phyloP scores from a whole-genome alignment of 2,797 vertebrate species.

The Paguma larvata region DNA sequence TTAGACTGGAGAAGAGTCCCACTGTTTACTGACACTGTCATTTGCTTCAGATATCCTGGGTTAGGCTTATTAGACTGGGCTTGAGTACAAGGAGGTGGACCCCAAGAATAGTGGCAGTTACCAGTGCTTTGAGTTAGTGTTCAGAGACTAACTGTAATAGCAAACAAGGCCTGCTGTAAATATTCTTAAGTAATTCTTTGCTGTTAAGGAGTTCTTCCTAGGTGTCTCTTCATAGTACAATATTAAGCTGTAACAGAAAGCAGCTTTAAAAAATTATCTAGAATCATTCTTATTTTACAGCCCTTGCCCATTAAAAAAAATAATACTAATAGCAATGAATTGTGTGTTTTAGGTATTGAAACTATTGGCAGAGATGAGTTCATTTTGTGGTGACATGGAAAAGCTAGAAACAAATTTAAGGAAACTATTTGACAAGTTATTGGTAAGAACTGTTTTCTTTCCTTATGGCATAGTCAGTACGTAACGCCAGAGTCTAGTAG shows the following conservation, averaged over 20 bases:
- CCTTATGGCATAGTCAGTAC: neutral
- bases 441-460: slow-evolving; percentile 91
- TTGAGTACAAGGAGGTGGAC: neutral
- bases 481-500: neutral
- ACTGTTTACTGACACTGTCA: neutral
- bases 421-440: slow-evolving; percentile 97
- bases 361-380: slow-evolving; percentile 99
- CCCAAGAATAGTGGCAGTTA: neutral
- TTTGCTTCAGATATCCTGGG: slow-evolving; percentile 8
- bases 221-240: neutral
- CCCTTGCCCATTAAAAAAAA: slow-evolving; percentile 38
- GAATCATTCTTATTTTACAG: slow-evolving; percentile 26
- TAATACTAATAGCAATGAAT: slow-evolving; percentile 59
- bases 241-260: neutral
- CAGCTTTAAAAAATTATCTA: slow-evolving; percentile 15
- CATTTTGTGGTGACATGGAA: slow-evolving; percentile 99
- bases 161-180: neutral
- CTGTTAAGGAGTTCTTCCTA: slow-evolving; percentile 6
- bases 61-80: neutral
- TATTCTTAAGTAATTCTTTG: neutral
- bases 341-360: slow-evolving; percentile 94
- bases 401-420: slow-evolving; percentile 98
- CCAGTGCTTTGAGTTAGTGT: neutral
- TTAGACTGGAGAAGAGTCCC: neutral
- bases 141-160: slow-evolving; percentile 40